Conservation (phyloP, 2,113 vertebrate genomes). For the Neolamprologus ventralis region DNA sequence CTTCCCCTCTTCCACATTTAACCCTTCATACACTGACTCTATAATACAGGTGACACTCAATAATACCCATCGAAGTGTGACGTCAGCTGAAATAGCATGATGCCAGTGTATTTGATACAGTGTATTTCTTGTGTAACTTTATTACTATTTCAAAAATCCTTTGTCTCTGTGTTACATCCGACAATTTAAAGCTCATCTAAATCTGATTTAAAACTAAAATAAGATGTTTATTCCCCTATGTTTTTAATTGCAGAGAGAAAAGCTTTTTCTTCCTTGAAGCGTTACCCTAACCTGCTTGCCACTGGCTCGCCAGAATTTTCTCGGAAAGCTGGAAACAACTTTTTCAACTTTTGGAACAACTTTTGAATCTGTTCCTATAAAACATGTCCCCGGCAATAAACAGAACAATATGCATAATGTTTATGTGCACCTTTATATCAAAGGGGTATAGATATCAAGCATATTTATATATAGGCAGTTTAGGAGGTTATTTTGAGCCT, state of each 20-base stretch:
- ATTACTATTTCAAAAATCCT: not conserved
- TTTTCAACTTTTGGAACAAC: not conserved
- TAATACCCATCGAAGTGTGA: not conserved
- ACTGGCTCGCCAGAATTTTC: not conserved
- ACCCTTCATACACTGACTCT: constrained; percentile 12
- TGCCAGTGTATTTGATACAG: not conserved
- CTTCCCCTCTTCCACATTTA: not conserved
- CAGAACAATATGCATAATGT: not conserved
- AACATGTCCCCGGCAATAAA: not conserved
- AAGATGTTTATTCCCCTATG: not conserved
- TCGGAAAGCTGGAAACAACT: not conserved
- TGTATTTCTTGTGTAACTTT: not conserved
- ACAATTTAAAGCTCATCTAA: not conserved
- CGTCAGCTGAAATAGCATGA: not conserved
- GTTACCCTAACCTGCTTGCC: not conserved
- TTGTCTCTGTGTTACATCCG: not conserved
- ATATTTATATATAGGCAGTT: not conserved
- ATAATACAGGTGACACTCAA: constrained; percentile 28
- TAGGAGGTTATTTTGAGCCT: not conserved
- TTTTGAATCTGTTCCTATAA: not conserved
- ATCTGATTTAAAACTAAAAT: not conserved
- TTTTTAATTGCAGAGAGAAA: not conserved
- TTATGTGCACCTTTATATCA: not conserved
- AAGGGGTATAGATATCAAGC: not conserved
- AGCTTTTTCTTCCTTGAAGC: not conserved